These are phyloP conservation scores for Dryoscopus gambensis DNA, from an alignment of 2,113 vertebrate genomes.

Conservation along the genomic window DNA sequence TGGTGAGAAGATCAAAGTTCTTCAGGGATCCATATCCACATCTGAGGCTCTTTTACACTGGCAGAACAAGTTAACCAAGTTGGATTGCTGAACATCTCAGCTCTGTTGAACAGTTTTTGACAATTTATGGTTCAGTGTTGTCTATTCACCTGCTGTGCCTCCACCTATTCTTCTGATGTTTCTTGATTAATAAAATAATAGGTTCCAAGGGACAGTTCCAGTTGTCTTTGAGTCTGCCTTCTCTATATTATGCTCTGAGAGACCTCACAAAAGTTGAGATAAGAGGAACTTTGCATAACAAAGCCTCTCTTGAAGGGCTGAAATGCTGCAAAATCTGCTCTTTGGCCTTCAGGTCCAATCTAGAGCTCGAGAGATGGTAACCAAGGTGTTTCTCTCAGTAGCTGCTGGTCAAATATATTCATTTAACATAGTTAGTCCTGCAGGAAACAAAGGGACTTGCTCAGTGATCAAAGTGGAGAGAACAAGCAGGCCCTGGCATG, in stretches of 20 bases:
- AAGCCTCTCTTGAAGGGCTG: neutral
- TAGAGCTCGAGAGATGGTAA: neutral
- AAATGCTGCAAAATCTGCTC: neutral
- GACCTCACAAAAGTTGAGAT: neutral
- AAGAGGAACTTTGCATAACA: neutral
- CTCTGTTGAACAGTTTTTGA: neutral
- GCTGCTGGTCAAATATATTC: neutral
- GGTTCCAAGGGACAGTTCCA: conserved; percentile 19
- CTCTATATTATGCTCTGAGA: neutral
- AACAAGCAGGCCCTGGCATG: neutral
- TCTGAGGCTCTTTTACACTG: neutral
- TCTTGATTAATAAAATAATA: conserved; percentile 17
- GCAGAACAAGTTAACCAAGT: neutral
- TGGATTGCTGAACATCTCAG: neutral
- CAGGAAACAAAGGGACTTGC: neutral
- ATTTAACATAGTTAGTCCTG: neutral
- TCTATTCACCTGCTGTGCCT: neutral
- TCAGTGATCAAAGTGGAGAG: neutral
- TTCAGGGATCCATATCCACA: neutral
- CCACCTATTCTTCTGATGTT: neutral
- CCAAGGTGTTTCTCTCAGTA: neutral
- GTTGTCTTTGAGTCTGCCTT: neutral
- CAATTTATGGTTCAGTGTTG: neutral
- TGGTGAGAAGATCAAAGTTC: neutral
- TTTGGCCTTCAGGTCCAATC: neutral